phyloP scores from a whole-genome alignment of 1,140 invertebrate species.

The Lasioglossum baleicum region DNA sequence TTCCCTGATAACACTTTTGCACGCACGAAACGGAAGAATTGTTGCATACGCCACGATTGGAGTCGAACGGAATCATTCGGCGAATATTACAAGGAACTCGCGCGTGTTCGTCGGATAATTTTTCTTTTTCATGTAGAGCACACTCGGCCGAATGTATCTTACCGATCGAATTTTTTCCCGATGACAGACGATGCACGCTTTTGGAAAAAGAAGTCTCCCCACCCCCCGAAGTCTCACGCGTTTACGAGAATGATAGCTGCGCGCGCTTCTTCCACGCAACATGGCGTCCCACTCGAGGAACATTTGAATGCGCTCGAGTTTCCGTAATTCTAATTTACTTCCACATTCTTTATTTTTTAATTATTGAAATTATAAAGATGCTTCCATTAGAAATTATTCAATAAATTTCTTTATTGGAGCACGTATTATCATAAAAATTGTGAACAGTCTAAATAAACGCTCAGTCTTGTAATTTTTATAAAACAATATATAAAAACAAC shows the following conservation, averaged over 20 bases:
- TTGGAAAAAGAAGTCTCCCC: constrained; percentile 69
- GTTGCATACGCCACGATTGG: background rate
- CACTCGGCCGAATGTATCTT: constrained; percentile 26
- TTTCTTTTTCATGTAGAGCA: constrained; percentile 1
- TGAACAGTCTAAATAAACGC: too few relatives aligned
- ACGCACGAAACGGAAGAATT: background rate
- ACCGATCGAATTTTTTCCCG: constrained; percentile 60
- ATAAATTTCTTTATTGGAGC: too few relatives aligned
- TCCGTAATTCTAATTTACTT: too few relatives aligned
- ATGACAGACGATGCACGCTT: constrained; percentile 69
- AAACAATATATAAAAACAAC: too few relatives aligned
- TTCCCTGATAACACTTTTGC: background rate
- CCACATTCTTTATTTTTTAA: too few relatives aligned
- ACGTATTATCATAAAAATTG: too few relatives aligned
- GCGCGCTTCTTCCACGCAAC: constrained; percentile 41
- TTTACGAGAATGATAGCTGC: constrained; percentile 50
- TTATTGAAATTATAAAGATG: too few relatives aligned
- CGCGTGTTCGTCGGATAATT: background rate
- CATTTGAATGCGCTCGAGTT: background rate
- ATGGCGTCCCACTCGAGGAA: constrained; percentile 26
- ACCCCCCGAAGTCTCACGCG: constrained; percentile 46
- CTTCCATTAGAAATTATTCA: too few relatives aligned
- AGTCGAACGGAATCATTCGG: background rate
- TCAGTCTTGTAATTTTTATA: too few relatives aligned
- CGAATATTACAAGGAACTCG: background rate